Evolutionary conservation across 2,888 invertebrate species (phyloP).

Genomic region (Leptinotarsa haldemani): DNA sequence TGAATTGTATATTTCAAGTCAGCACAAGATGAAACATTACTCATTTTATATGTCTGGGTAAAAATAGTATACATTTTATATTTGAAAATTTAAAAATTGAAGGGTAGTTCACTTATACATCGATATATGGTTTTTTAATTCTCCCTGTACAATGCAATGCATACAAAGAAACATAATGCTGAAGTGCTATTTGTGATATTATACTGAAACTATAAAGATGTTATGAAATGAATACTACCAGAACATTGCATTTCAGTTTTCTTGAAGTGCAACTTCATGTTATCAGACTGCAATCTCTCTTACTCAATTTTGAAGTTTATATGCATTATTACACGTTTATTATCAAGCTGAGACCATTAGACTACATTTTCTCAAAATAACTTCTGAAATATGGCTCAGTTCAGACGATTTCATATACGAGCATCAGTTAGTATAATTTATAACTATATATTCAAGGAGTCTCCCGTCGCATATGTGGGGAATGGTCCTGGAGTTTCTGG

Average conservation of each 20-base stretch:
- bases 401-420: slow-evolving; percentile 5
- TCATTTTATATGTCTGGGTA: no score
- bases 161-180: no score
- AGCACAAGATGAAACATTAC: no score
- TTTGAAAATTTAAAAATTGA: no score
- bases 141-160: no score
- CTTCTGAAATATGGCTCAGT: slow-evolving; percentile 7
- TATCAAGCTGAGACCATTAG: slow-evolving; percentile 1
- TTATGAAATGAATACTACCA: neutral
- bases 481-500: slow-evolving; percentile 1
- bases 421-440: slow-evolving; percentile 3
- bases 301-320: neutral
- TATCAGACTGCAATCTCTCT: neutral
- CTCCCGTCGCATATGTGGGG: slow-evolving; percentile 11
- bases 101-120: no score
- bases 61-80: no score
- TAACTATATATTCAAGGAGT: slow-evolving; percentile 7
- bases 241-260: neutral
- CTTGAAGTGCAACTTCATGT: neutral
- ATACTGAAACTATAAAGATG: no score
- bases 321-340: neutral
- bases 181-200: no score
- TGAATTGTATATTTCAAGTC: no score
- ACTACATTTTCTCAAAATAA: slow-evolving; percentile 1
- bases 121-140: no score